A percentile compares a stretch with the other conserved stretches of the same genome.
Evolutionary conservation across 2,888 invertebrate species (phyloP).

Genomic region (Meta bourneti): DNA sequence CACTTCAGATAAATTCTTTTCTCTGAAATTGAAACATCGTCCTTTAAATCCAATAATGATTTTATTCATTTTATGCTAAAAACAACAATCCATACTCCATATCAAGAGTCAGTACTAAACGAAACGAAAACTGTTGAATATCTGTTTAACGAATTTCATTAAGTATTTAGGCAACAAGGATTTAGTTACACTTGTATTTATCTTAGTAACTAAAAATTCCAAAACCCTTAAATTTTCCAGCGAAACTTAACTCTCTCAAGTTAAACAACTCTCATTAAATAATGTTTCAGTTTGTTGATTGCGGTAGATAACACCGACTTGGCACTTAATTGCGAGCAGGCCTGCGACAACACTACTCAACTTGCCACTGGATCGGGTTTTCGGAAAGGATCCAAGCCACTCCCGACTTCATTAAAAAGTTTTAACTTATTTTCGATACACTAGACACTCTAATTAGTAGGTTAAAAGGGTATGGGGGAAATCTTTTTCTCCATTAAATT

Average conservation of each 20-base stretch:
- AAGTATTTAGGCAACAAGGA: neutral
- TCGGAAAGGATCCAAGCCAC: slow-evolving; percentile 6
- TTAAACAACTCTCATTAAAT: slow-evolving; percentile 26
- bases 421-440: slow-evolving; percentile 39
- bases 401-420: slow-evolving; percentile 43
- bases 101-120: neutral
- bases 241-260: neutral
- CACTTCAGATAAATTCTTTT: too few relatives aligned
- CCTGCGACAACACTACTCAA: neutral
- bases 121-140: neutral
- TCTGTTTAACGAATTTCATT: neutral
- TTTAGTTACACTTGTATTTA: neutral
- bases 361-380: neutral
- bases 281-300: slow-evolving; percentile 7
- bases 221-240: neutral
- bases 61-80: neutral
- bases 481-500: slow-evolving; percentile 48
- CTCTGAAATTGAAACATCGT: too few relatives aligned
- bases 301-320: slow-evolving; percentile 14
- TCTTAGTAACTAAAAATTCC: neutral
- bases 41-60: too few relatives aligned
- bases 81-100: neutral
- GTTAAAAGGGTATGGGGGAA: slow-evolving; percentile 16
- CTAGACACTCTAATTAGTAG: slow-evolving; percentile 33
- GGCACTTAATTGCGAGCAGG: neutral